Conservation (phyloP, 2,797 vertebrate genomes). For the Notamacropus eugenii region DNA sequence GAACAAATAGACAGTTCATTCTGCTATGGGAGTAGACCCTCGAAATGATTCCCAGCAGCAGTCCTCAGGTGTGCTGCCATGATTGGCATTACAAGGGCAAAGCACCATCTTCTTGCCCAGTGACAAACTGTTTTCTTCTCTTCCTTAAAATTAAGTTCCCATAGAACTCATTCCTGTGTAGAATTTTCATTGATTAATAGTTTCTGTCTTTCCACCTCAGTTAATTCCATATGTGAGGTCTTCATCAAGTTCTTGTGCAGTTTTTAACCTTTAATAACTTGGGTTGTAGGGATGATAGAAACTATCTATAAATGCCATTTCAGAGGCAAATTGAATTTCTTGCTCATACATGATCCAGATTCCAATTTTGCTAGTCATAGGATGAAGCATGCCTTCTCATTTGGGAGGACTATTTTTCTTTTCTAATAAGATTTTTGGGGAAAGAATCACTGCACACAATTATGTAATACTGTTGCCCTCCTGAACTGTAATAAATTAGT, state of each 20-base stretch:
- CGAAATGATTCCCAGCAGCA: too few species aligned
- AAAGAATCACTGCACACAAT: background rate
- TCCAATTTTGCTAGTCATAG: background rate
- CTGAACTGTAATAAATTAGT: background rate
- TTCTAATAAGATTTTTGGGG: background rate
- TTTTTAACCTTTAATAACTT: slow-evolving; percentile 33
- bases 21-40: too few species aligned
- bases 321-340: background rate
- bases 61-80: too few species aligned
- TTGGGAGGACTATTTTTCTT: background rate
- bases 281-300: slow-evolving; percentile 2
- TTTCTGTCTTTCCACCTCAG: background rate
- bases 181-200: background rate
- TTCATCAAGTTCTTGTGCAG: background rate
- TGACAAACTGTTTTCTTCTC: background rate
- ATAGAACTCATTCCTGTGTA: background rate
- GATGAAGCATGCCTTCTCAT: background rate
- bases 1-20: too few species aligned
- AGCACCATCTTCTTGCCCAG: background rate
- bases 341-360: background rate
- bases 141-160: slow-evolving; percentile 26
- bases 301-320: background rate
- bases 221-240: slow-evolving; percentile 14
- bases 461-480: background rate
- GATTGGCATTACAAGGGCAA: background rate